Base-by-base conservation (phyloP, 2,888 invertebrate species). In the Acronicta leporina region DNA sequence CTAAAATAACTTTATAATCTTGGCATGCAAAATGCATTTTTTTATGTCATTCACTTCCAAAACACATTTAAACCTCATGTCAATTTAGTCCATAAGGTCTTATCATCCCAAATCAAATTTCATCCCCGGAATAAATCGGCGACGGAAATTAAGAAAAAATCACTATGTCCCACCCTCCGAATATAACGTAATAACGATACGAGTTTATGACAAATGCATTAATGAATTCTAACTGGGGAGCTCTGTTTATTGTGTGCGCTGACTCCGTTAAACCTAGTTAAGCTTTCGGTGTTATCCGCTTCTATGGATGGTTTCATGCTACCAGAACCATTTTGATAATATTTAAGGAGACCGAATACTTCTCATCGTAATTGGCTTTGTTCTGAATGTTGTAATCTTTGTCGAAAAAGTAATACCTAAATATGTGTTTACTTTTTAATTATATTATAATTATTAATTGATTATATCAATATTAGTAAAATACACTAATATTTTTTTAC, bases 201-300 rank as follows among this genome's bases (percentile, higher is more conserved):
- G 80, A 83, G 75, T 82, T 85, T 88, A 86, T 87, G 87, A 91
- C 89, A 87, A 90, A 91, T 87, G 84, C 85, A 89, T 86, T 92
- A 91, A 91, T 90, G 89, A 88, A 90, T 86, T 85, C 83, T 82
- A 84, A 87, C 79, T 59, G 67, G 71, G 69, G 74, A 74, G 75
- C 77, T 69, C 78, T 82, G 82, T 78, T 86, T 88, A 87, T 89
- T 88, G 87, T 87, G 80, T 84, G 81, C 80, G 83, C 78, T 79
- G 82, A 81, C 85, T 84, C 80, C 78, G 88, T 84, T 87, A 89
- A 88, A 84, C 86, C 87, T 68, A 84, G 82, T 76, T 82, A 83
- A 86, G 82, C 85, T 81, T 73, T 65, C 55, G 75, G 85, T 83
- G 78, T 85, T 86, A 85, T 73, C 78, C 61, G 59, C 59, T 57